Evolutionary conservation across 2,797 vertebrate species (phyloP).

Genomic region (Furcifer pardalis): DNA sequence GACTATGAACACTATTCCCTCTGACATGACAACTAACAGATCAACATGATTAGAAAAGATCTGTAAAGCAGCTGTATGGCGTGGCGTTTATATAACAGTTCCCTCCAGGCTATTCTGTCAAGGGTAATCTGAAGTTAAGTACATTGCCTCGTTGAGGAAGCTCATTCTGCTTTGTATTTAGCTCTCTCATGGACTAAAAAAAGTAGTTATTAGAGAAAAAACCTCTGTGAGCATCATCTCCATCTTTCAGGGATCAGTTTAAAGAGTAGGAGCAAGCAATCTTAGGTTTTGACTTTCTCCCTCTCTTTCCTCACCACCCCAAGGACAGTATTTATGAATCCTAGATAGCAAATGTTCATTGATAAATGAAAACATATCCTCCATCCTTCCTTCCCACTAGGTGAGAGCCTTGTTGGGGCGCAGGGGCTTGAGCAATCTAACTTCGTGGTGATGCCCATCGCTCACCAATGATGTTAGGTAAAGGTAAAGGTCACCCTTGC

Average conservation of each 20-base stretch:
- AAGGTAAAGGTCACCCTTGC: too few relatives aligned
- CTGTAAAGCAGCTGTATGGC: neutral
- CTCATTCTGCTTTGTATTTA: neutral
- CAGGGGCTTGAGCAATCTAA: too few relatives aligned
- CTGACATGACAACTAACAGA: slow-evolving; percentile 14
- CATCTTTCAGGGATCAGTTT: neutral
- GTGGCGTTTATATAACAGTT: neutral
- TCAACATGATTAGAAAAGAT: slow-evolving; percentile 30
- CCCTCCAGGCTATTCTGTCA: neutral
- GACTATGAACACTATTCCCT: slow-evolving; percentile 15
- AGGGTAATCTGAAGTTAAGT: slow-evolving; percentile 40
- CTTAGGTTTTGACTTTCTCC: neutral
- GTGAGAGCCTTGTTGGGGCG: too few relatives aligned
- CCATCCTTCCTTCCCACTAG: neutral
- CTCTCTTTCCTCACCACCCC: neutral
- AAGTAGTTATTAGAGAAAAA: too few relatives aligned
- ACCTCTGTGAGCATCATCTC: neutral
- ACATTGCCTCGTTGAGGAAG: slow-evolving; percentile 21
- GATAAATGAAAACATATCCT: slow-evolving; percentile 1
- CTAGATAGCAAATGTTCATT: neutral
- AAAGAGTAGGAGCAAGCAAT: neutral
- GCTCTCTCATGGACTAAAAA: neutral
- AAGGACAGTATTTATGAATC: neutral
- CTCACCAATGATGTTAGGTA: too few relatives aligned
- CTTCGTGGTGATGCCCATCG: too few relatives aligned